phyloP scores from a whole-genome alignment of 2,888 invertebrate genomes.

The Oscheius sp. region DNA sequence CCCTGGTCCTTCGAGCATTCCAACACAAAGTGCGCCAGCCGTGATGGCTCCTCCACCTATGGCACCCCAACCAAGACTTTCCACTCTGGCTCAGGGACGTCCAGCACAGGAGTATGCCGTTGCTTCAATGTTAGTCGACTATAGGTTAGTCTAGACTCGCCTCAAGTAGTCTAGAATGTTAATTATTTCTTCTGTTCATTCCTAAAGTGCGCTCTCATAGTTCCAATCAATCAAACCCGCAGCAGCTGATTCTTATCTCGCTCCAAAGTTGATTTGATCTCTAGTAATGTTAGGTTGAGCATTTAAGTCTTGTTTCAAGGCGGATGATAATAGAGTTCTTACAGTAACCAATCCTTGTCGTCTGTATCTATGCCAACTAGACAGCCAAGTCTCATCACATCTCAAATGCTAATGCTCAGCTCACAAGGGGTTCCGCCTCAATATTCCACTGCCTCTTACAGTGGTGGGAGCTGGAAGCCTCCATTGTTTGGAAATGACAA shows the following conservation, averaged over 20 bases:
- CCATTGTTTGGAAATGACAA: conserved; percentile 9
- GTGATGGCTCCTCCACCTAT: conserved; percentile 24
- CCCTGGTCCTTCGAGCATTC: conserved; percentile 11
- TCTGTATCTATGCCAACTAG: conserved; percentile 45
- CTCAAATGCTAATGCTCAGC: conserved; percentile 50
- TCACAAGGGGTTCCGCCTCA: conserved; percentile 38
- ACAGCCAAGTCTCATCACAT: conserved; percentile 48
- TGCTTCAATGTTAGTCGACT: conserved; percentile 49
- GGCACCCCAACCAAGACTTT: conserved; percentile 7
- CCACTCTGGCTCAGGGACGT: neutral
- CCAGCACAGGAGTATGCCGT: conserved; percentile 29
- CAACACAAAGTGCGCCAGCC: conserved; percentile 14
- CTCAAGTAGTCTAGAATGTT: too few relatives aligned
- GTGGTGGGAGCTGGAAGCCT: conserved; percentile 27
- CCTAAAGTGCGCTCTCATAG: too few relatives aligned
- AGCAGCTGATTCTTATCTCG: too few relatives aligned
- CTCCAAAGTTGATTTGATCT: too few relatives aligned
- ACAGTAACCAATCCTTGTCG: conserved; percentile 10
- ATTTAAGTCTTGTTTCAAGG: too few relatives aligned
- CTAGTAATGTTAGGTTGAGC: too few relatives aligned
- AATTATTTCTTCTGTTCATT: too few relatives aligned
- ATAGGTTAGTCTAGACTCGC: conserved; percentile 42
- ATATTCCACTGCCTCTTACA: conserved; percentile 42
- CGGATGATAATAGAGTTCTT: too few relatives aligned
- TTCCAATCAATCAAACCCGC: too few relatives aligned